These are phyloP conservation scores for Oostethus manadensis DNA, from an alignment of 2,113 vertebrate genomes.

Conservation along the genomic window DNA sequence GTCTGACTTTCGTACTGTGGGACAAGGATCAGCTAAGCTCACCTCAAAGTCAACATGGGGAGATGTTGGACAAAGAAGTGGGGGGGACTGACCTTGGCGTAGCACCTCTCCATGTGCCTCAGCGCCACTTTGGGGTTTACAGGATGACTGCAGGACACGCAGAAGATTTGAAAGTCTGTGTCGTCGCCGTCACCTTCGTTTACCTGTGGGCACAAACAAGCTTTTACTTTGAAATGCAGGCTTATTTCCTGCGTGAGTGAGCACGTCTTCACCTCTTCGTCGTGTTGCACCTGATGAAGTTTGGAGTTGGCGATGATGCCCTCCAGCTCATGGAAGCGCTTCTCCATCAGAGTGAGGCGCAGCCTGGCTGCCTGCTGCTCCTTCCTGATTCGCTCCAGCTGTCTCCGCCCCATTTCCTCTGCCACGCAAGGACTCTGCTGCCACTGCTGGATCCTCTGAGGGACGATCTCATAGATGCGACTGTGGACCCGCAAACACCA, in stretches of 20 bases:
- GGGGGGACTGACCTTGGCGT: constrained; percentile 79
- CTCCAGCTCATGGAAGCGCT: constrained; percentile 90
- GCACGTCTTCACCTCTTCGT: constrained; percentile 79
- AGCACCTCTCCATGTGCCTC: constrained; percentile 91
- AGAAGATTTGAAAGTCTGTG: constrained; percentile 90
- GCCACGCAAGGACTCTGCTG: constrained; percentile 94
- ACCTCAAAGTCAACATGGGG: no score
- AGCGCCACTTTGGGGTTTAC: constrained; percentile 89
- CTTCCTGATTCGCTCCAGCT: constrained; percentile 86
- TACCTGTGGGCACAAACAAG: constrained; percentile 60
- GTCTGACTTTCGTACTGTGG: constrained; percentile 91
- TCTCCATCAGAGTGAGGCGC: constrained; percentile 91
- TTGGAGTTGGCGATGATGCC: constrained; percentile 88
- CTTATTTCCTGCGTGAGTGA: no score
- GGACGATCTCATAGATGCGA: constrained; percentile 93
- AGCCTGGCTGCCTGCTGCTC: constrained; percentile 88
- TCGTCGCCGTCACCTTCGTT: constrained; percentile 87
- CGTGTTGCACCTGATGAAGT: constrained; percentile 85
- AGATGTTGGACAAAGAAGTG: not conserved
- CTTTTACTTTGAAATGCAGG: not conserved
- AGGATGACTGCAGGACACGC: constrained; percentile 89
- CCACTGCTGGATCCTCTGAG: constrained; percentile 96
- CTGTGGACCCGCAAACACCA: constrained; percentile 47
- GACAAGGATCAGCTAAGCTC: not conserved
- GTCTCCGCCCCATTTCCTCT: constrained; percentile 89